Percentiles rank a stretch among this genome's conserved stretches.
Conservation (phyloP, 2,888 invertebrate species). For the Fragum whitleyi region DNA sequence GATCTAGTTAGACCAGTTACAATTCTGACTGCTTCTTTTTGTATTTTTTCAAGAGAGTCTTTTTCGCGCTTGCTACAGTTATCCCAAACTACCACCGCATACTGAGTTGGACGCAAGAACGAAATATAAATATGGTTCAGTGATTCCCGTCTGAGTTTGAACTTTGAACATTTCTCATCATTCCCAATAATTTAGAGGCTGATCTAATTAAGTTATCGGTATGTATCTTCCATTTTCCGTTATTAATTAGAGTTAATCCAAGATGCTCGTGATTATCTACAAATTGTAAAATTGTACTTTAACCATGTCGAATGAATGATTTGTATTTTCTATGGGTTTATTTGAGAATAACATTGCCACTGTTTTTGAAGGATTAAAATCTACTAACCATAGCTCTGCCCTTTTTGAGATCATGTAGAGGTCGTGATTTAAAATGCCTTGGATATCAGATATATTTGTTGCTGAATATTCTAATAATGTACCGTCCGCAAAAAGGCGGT, state of each 20-base stretch:
- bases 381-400: slow-evolving; percentile 31
- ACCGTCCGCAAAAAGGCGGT: slow-evolving; percentile 39
- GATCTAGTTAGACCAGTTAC: slow-evolving; percentile 32
- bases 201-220: slow-evolving; percentile 21
- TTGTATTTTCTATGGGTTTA: neutral
- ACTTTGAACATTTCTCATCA: too few relatives aligned
- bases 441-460: slow-evolving; percentile 15
- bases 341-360: slow-evolving; percentile 20
- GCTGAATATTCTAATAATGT: slow-evolving; percentile 19
- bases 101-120: too few relatives aligned
- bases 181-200: slow-evolving; percentile 34
- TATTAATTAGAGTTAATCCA: slow-evolving; percentile 24
- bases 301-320: neutral
- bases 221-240: slow-evolving; percentile 27
- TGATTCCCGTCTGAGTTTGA: too few relatives aligned
- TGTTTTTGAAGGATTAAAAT: slow-evolving; percentile 26
- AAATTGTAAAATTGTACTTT: neutral
- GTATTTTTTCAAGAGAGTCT: slow-evolving; percentile 28
- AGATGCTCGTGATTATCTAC: slow-evolving; percentile 9
- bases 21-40: slow-evolving; percentile 35
- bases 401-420: neutral
- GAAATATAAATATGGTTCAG: too few relatives aligned
- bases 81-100: too few relatives aligned
- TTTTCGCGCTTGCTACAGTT: slow-evolving; percentile 11
- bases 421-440: slow-evolving; percentile 27